Evolutionary conservation across 2,113 vertebrate species (phyloP).

Genomic region (Probosciger aterrimus): DNA sequence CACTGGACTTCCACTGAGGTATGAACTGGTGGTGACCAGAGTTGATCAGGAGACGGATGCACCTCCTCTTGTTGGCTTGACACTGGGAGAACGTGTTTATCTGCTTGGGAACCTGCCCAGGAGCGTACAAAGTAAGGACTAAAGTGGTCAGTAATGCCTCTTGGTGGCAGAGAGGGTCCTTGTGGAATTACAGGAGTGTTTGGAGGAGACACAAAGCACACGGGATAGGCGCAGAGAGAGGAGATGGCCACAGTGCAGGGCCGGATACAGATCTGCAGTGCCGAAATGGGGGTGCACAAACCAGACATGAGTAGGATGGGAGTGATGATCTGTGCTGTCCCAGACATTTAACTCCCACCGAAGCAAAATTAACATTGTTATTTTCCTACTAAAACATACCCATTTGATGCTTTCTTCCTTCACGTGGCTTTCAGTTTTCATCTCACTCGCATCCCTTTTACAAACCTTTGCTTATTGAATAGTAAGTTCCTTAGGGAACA

Average conservation of each 20-base stretch:
- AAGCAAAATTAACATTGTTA: neutral
- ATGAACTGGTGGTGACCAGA: neutral
- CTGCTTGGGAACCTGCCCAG: neutral
- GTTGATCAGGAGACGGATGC: neutral
- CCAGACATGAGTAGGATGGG: neutral
- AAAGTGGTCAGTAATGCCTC: neutral
- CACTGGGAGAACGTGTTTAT: neutral
- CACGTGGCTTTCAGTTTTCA: neutral
- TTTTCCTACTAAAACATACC: neutral
- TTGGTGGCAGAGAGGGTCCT: neutral
- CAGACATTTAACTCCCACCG: neutral
- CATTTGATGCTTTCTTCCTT: neutral
- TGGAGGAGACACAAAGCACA: neutral
- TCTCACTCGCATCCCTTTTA: neutral
- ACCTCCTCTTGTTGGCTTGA: neutral
- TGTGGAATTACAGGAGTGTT: neutral
- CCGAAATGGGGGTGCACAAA: neutral
- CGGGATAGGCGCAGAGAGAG: neutral
- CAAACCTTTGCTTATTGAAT: neutral
- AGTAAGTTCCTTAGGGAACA: neutral
- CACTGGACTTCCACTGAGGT: neutral
- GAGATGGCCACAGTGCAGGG: rapidly evolving
- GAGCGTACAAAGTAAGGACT: neutral
- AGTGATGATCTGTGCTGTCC: neutral
- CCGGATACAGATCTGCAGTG: neutral